Evolutionary conservation across 2,888 invertebrate species (phyloP).

Genomic region (Anthrax anthrax): DNA sequence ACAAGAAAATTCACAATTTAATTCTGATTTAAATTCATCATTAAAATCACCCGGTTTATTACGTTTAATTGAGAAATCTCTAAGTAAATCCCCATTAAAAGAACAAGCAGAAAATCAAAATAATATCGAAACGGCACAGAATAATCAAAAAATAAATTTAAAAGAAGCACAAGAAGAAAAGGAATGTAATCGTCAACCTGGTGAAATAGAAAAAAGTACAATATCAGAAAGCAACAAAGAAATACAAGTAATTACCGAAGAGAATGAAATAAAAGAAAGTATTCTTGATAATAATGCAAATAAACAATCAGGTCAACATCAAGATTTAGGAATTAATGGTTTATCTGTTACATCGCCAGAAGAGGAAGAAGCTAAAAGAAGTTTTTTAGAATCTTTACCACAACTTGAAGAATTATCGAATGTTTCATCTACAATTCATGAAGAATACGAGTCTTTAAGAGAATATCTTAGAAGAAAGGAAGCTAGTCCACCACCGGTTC

Average conservation of each 20-base stretch:
- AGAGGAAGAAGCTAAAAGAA: constrained; percentile 26
- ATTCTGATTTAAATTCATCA: not conserved
- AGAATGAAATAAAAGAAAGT: too few species aligned
- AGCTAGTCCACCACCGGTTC: constrained; percentile 44
- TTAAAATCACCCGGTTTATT: not conserved
- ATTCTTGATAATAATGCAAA: too few species aligned
- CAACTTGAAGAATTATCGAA: constrained; percentile 24
- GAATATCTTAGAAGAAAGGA: constrained; percentile 26
- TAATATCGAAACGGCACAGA: not conserved
- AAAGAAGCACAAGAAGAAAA: not conserved
- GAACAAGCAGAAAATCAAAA: not conserved
- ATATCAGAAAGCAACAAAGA: too few species aligned
- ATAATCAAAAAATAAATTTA: too few species aligned
- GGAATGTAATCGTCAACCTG: too few species aligned
- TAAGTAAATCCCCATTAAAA: not conserved
- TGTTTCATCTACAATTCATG: constrained; percentile 26
- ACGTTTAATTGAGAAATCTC: not conserved
- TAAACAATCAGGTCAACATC: not conserved
- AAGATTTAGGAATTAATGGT: constrained; percentile 15
- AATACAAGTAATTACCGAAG: too few species aligned
- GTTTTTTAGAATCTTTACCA: constrained; percentile 29
- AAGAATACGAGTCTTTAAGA: constrained; percentile 29
- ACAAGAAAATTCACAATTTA: not conserved
- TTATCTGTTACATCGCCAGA: constrained; percentile 26
- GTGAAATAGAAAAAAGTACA: too few species aligned